phyloP scores from a whole-genome alignment of 2,113 vertebrate species.

The Carassius carassius region DNA sequence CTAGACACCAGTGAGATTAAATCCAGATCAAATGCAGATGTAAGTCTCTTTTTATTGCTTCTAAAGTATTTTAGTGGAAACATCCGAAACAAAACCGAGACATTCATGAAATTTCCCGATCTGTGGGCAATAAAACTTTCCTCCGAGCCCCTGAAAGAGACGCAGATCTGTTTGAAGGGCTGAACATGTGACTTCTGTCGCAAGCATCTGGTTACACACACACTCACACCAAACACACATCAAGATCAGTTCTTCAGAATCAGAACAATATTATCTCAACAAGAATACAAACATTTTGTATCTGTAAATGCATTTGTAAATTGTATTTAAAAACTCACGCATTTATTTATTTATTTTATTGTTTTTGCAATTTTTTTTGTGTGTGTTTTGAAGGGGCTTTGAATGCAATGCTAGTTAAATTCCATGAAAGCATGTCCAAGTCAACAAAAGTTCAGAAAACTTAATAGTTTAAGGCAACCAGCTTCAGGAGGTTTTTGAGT shows the following conservation, averaged over 20 bases:
- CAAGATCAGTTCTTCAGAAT: neutral
- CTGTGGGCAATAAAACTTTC: neutral
- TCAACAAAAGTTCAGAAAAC: too few relatives aligned
- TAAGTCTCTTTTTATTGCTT: neutral
- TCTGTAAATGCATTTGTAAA: too few relatives aligned
- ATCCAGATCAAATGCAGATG: neutral
- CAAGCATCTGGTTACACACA: constrained; percentile 57
- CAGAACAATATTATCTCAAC: neutral
- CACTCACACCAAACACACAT: neutral
- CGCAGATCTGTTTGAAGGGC: constrained; percentile 67
- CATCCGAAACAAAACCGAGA: neutral
- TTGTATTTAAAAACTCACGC: too few relatives aligned
- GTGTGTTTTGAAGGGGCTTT: too few relatives aligned
- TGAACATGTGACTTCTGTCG: constrained; percentile 61
- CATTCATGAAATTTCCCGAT: neutral
- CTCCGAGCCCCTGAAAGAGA: neutral
- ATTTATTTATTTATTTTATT: too few relatives aligned
- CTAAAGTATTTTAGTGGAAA: neutral
- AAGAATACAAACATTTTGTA: too few relatives aligned
- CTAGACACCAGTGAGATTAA: neutral
- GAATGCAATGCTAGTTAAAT: too few relatives aligned
- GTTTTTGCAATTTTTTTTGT: too few relatives aligned
- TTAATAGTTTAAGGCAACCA: too few relatives aligned
- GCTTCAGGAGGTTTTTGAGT: too few relatives aligned
- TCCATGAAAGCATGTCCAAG: too few relatives aligned